phyloP scores from a whole-genome alignment of 2,888 invertebrate species.

The Rugalucina vietnamica region DNA sequence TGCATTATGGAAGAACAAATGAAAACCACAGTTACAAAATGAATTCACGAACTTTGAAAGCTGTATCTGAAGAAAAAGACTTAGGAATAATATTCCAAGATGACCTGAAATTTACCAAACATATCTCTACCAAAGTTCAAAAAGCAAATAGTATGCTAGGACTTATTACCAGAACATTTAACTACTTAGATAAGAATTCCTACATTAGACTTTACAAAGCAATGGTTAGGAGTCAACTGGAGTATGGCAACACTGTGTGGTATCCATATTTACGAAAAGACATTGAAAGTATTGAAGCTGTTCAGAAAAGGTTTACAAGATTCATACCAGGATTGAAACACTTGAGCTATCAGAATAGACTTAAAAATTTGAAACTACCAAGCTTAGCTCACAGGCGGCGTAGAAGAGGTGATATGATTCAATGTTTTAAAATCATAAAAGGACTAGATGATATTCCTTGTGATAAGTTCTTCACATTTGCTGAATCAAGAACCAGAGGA shows the following conservation, averaged over 20 bases:
- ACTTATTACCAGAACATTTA: conserved; percentile 30
- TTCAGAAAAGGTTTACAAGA: background rate
- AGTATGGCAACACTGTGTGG: conserved; percentile 20
- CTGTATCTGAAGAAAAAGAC: background rate
- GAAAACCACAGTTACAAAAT: background rate
- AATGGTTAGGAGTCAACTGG: conserved; percentile 10
- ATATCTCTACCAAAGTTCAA: conserved; percentile 31
- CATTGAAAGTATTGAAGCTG: no score
- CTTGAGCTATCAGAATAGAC: background rate
- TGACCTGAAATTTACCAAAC: conserved; percentile 27
- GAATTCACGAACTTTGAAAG: background rate
- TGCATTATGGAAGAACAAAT: conserved; percentile 7
- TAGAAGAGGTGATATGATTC: no score
- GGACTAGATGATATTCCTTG: no score
- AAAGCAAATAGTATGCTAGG: conserved; percentile 38
- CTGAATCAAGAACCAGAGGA: no score
- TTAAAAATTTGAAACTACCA: no score
- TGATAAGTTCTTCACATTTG: no score
- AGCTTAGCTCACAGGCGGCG: no score
- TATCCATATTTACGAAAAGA: conserved; percentile 7
- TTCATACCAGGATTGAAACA: background rate
- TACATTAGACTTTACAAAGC: conserved; percentile 23
- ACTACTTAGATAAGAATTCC: conserved; percentile 23
- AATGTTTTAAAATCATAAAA: no score
- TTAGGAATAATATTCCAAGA: conserved; percentile 28